Base-by-base conservation (phyloP, 2,888 invertebrate genomes). In the Leptopterna dolabrata region DNA sequence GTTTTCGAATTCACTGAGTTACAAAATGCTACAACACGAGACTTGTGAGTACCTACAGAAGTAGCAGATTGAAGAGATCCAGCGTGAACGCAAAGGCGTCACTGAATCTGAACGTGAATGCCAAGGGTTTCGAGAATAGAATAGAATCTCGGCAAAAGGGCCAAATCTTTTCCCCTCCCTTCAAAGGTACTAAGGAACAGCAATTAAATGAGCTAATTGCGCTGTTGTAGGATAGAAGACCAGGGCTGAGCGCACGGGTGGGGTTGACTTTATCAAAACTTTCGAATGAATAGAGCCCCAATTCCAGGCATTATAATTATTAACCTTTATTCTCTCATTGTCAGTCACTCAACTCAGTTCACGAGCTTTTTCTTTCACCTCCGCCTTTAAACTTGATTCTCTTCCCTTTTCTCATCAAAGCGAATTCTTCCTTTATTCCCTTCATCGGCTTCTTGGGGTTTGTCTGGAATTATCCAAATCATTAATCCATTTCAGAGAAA, bases 171-270 rank as follows among this genome's bases (percentile, higher is more conserved):
- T 43, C 43, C 76, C 19, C n/a, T 76, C n/a, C 76, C n/a, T 19
- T 36, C 43, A 36, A 76, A 76, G 76, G 76, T 41, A 43, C 76
- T 43, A 76, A 76, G 76, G 41, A 76, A 76, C 76, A 43, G 76
- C 76, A 76, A 76, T 76, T 76, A 76, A 76, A 76, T 43, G 36
- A 76, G 76, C 76, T 76, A 76, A 76, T 76, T 76, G 76, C 76
- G 76, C 41, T 41, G 76, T 76, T 76, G 76, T 76, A 36, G 41
- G 76, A 43, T 43, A 76, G 43, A 76, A 76, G 76, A 76, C 24
- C 41, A n/a, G 19, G 19, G 16, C 41, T 41, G 43, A 41, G 76
- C 43, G 43, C 36, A 11, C n/a, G 43, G 76, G 36, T n/a, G 73
- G 30, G 43, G 76, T 36, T 76, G 41, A 43, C 36, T 43, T 76